Conservation (phyloP, 2,113 vertebrate genomes). For the Gallinago undulata region DNA sequence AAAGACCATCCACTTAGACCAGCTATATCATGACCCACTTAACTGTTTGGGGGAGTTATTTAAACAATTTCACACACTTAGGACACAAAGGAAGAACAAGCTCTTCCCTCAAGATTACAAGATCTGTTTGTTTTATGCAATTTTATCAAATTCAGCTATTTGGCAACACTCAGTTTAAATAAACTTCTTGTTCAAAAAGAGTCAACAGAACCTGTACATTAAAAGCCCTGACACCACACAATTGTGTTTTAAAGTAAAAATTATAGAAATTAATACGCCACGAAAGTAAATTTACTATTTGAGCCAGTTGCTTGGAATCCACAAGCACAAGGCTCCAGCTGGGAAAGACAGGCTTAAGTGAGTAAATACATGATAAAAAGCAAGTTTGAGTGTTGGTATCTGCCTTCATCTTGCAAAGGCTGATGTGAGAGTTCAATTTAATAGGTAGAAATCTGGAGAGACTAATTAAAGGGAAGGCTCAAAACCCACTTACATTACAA, state of each 20-base stretch:
- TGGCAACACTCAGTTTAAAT: constrained; percentile 37
- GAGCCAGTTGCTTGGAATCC: background rate
- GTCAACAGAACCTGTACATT: background rate
- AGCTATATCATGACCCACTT: background rate
- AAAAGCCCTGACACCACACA: background rate
- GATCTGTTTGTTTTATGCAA: constrained; percentile 59
- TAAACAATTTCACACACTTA: constrained; percentile 20
- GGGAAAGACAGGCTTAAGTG: background rate
- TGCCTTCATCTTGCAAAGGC: background rate
- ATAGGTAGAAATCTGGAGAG: background rate
- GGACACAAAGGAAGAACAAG: constrained; percentile 4
- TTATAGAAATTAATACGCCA: background rate
- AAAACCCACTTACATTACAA: background rate
- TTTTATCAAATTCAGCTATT: constrained; percentile 48
- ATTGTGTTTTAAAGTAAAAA: background rate
- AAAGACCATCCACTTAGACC: background rate
- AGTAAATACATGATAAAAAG: background rate
- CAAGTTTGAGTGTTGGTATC: background rate
- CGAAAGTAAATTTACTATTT: background rate
- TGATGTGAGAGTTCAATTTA: background rate
- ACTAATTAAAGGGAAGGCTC: background rate
- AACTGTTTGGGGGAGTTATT: background rate
- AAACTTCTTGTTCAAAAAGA: background rate
- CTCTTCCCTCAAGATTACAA: constrained; percentile 21
- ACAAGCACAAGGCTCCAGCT: background rate